These are phyloP conservation scores for Brachymystax lenok DNA, from an alignment of 2,797 vertebrate species.

Conservation along the genomic window DNA sequence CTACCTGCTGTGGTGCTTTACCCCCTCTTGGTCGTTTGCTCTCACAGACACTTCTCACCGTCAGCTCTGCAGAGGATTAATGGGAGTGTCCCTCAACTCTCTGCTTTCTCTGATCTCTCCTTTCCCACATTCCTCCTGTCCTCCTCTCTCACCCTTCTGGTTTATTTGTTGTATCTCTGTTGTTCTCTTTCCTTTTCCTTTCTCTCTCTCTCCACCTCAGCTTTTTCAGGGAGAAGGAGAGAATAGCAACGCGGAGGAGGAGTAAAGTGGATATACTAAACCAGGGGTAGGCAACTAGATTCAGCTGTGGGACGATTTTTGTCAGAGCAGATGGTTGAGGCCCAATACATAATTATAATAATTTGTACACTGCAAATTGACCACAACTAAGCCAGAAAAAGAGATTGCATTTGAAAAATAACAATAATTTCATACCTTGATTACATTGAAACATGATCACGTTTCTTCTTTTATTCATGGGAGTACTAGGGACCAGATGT, in stretches of 20 bases:
- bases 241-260: conserved; percentile 20
- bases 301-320: too few species aligned
- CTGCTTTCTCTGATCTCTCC: conserved; percentile 24
- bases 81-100: conserved; percentile 25
- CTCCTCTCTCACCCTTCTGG: conserved; percentile 13
- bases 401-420: too few species aligned
- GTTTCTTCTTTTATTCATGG: too few species aligned
- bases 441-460: too few species aligned
- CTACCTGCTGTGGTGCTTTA: conserved; percentile 38
- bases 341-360: too few species aligned
- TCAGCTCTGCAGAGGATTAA: conserved; percentile 22
- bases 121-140: conserved; percentile 28
- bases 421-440: too few species aligned
- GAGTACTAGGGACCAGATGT: not conserved
- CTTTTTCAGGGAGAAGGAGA: not conserved
- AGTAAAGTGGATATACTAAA: conserved; percentile 34
- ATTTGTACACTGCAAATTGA: too few species aligned
- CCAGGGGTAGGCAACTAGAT: too few species aligned
- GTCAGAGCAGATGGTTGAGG: too few species aligned
- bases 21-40: conserved; percentile 22
- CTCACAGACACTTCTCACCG: conserved; percentile 34
- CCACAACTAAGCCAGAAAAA: too few species aligned
- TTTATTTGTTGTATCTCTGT: not conserved
- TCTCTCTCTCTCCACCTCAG: not conserved
- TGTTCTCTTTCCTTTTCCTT: not conserved